A percentile compares a stretch with the other conserved stretches of the same genome.
Conservation (phyloP, 2,113 vertebrate species). For the Romanogobio albipinnatus region DNA sequence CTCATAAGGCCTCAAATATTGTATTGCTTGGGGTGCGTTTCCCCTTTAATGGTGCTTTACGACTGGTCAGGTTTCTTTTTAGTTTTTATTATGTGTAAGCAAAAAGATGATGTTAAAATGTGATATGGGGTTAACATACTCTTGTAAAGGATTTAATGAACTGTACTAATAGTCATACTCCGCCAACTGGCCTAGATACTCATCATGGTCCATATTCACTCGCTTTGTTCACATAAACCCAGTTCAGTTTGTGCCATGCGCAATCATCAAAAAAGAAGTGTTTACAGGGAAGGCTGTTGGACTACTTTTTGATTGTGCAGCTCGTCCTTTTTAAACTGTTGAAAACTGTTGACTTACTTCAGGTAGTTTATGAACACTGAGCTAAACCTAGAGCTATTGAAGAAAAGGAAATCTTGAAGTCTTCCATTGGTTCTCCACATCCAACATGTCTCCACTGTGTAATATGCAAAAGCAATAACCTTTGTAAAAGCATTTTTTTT, state of each 20-base stretch:
- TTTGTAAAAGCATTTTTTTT: conserved; percentile 68
- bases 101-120: conserved; percentile 61
- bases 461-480: conserved; percentile 79
- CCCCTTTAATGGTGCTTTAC: conserved; percentile 92
- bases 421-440: conserved; percentile 79
- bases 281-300: conserved; percentile 80
- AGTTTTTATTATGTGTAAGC: conserved; percentile 81
- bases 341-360: conserved; percentile 74
- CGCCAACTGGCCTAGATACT: conserved; percentile 75
- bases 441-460: conserved; percentile 77
- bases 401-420: conserved; percentile 72
- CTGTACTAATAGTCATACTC: conserved; percentile 81
- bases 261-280: conserved; percentile 74
- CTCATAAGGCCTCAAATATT: conserved; percentile 88
- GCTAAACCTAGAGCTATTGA: conserved; percentile 66
- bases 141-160: conserved; percentile 72
- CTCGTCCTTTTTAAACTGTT: conserved; percentile 72
- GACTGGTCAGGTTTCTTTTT: conserved; percentile 92
- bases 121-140: conserved; percentile 55
- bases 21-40: conserved; percentile 74
- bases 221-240: conserved; percentile 72
- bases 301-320: conserved; percentile 81
- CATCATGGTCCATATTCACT: conserved; percentile 79
- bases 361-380: conserved; percentile 87
- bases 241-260: conserved; percentile 66